phyloP scores from a whole-genome alignment of 2,888 invertebrate species.

The Erannis defoliaria region DNA sequence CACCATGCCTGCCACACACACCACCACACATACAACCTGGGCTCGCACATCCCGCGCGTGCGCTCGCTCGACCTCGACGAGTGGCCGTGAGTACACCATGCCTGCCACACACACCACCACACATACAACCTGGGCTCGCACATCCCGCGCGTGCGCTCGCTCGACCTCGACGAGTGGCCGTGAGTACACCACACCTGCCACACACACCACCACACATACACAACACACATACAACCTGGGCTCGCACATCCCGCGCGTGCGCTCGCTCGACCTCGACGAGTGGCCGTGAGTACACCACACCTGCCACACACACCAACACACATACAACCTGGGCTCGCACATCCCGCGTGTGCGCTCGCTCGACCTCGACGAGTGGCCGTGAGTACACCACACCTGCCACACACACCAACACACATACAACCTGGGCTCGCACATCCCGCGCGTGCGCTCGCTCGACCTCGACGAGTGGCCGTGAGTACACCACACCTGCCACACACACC shows the following conservation, averaged over 20 bases:
- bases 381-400: slow-evolving; percentile 87
- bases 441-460: slow-evolving; percentile 96
- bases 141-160: slow-evolving; percentile 96
- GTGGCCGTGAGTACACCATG: slow-evolving; percentile 95
- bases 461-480: slow-evolving; percentile 98
- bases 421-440: slow-evolving; percentile 98
- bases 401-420: no score
- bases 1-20: no score
- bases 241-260: slow-evolving; percentile 97
- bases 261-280: slow-evolving; percentile 97
- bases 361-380: slow-evolving; percentile 99
- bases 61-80: slow-evolving; percentile 98
- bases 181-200: slow-evolving; percentile 89
- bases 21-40: no score
- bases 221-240: no score
- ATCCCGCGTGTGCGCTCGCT: slow-evolving; percentile 97
- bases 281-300: slow-evolving; percentile 95
- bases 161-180: slow-evolving; percentile 99
- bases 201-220: no score
- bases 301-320: no score
- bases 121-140: slow-evolving; percentile 98
- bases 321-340: slow-evolving; percentile 98
- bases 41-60: slow-evolving; percentile 98
- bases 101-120: no score
- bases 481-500: no score